phyloP scores from a whole-genome alignment of 2,888 invertebrate genomes.

The Alsophila aescularia region DNA sequence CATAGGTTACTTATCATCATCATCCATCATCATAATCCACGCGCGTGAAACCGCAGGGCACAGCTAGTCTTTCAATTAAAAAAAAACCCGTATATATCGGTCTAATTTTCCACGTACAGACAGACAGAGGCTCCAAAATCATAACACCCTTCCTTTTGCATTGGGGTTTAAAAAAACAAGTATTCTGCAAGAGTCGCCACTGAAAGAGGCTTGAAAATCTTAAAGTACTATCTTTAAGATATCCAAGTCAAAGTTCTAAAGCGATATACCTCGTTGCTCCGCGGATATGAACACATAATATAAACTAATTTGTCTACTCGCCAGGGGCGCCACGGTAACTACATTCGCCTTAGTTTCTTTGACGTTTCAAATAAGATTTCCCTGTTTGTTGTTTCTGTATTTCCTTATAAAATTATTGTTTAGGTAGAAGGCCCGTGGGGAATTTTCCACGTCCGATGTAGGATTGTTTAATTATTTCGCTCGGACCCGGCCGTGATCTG shows the following conservation, averaged over 20 bases:
- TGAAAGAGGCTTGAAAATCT: no score
- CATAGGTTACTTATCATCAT: no score
- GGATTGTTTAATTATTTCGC: constrained; percentile 81
- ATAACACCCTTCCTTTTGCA: no score
- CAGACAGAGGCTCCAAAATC: no score
- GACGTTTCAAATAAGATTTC: constrained; percentile 50
- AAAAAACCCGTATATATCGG: no score
- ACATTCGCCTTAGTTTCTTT: constrained; percentile 46
- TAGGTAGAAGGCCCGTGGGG: constrained; percentile 58
- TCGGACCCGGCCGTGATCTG: constrained; percentile 68
- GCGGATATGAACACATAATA: constrained; percentile 25
- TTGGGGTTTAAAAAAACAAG: no score
- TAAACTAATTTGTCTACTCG: constrained; percentile 41
- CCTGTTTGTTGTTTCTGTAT: constrained; percentile 50
- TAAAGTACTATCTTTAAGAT: not conserved
- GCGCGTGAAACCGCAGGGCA: no score
- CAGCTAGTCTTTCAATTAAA: no score
- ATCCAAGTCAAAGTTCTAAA: constrained; percentile 1
- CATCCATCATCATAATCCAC: no score
- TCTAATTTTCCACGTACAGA: no score
- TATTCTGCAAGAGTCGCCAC: no score
- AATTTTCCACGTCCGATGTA: constrained; percentile 59
- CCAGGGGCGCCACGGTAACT: constrained; percentile 34
- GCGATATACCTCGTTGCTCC: constrained; percentile 6
- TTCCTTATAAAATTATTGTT: constrained; percentile 67